These are phyloP conservation scores for Beris chalybata DNA, from an alignment of 2,888 invertebrate species.

Conservation along the genomic window DNA sequence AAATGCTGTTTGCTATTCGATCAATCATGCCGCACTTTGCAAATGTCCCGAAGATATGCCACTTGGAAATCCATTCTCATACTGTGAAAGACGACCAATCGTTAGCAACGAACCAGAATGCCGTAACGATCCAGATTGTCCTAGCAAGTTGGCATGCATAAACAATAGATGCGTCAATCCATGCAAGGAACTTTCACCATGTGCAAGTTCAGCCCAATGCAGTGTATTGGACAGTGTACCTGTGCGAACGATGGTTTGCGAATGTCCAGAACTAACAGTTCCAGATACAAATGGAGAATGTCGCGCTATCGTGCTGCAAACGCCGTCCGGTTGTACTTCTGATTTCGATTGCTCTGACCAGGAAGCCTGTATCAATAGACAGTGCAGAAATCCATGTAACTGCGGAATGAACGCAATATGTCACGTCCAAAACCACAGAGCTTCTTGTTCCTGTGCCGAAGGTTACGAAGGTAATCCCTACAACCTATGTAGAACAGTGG, in stretches of 20 bases:
- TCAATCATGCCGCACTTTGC: constrained; percentile 80
- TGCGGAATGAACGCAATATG: constrained; percentile 86
- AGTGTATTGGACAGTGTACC: constrained; percentile 83
- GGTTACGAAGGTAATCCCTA: constrained; percentile 88
- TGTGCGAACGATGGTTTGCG: constrained; percentile 84
- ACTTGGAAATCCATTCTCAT: constrained; percentile 76
- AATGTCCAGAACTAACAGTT: constrained; percentile 82
- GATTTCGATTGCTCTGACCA: constrained; percentile 77
- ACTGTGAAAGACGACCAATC: constrained; percentile 64
- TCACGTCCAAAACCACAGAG: constrained; percentile 78
- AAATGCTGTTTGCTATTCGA: constrained; percentile 78
- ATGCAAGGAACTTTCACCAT: constrained; percentile 75
- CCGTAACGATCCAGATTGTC: constrained; percentile 76
- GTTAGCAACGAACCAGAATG: constrained; percentile 68
- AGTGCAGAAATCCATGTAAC: constrained; percentile 85
- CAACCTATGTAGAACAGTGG: constrained; percentile 75
- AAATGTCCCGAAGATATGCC: constrained; percentile 80
- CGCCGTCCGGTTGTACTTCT: constrained; percentile 73
- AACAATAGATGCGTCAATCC: constrained; percentile 77
- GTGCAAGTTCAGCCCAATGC: constrained; percentile 73
- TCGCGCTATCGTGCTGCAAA: constrained; percentile 68
- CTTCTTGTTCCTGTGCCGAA: constrained; percentile 81
- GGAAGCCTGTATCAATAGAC: constrained; percentile 83
- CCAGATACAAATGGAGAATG: constrained; percentile 80
- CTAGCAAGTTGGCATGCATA: constrained; percentile 79